Conservation (phyloP, 2,797 vertebrate species). For the Onychomys arenicola region DNA sequence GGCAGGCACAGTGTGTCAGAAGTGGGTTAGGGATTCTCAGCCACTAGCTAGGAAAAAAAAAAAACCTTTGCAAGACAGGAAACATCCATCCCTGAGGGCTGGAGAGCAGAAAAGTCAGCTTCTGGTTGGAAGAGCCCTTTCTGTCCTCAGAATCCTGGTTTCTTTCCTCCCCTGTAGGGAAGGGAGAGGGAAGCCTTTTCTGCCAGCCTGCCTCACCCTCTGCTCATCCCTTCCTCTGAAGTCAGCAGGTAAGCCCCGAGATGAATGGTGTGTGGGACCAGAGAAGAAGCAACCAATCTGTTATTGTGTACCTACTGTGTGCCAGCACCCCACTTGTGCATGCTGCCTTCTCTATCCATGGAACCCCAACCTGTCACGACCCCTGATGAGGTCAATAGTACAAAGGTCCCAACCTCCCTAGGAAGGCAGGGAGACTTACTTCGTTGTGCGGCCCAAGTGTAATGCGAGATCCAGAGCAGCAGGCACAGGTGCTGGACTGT, state of each 20-base stretch:
- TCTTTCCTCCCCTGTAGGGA: background rate
- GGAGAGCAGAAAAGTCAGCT: background rate
- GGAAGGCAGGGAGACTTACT: background rate
- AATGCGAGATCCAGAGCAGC: background rate
- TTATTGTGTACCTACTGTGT: conserved; percentile 7
- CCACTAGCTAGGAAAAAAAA: background rate
- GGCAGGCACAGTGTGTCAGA: background rate
- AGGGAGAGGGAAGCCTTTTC: background rate
- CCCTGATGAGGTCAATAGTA: background rate
- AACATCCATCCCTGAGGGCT: accelerated
- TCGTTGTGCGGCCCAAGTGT: background rate
- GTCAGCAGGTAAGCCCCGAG: background rate
- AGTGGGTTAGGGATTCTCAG: background rate
- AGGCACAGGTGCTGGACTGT: background rate
- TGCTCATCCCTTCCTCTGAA: background rate
- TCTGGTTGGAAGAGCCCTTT: background rate
- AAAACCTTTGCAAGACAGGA: background rate
- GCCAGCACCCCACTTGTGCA: background rate
- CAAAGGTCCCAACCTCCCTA: background rate
- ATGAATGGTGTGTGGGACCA: background rate
- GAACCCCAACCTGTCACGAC: background rate
- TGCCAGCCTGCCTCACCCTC: background rate
- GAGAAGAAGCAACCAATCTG: background rate
- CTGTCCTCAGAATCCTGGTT: background rate
- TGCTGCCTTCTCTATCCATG: background rate